Evolutionary conservation across 2,113 vertebrate genomes (phyloP).

Genomic region (Rhodinocichla rosea): DNA sequence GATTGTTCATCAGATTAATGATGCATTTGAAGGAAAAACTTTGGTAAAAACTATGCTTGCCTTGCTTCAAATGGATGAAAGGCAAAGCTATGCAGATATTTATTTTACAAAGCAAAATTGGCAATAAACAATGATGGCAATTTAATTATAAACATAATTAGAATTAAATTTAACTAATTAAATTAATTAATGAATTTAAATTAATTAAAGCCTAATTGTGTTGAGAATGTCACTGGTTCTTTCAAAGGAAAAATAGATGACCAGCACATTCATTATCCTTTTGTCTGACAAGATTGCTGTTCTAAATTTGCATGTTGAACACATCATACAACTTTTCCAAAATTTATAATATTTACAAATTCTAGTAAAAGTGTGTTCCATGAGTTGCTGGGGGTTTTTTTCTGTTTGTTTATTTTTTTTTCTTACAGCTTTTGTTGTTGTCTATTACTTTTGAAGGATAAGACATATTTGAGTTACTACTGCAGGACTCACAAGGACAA

Average conservation of each 20-base stretch:
- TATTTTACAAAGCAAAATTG: background rate
- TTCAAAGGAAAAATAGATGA: background rate
- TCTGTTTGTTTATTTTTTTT: background rate
- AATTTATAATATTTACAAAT: background rate
- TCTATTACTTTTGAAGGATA: background rate
- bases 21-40: background rate
- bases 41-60: background rate
- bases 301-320: background rate
- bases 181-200: background rate
- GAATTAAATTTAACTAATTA: background rate
- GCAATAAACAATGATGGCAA: background rate
- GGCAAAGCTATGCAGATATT: background rate
- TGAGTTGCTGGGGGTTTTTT: accelerated
- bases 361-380: background rate
- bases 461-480: background rate
- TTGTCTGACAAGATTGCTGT: background rate
- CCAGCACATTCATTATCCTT: background rate
- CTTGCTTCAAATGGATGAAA: background rate
- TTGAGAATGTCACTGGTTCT: background rate
- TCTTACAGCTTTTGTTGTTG: background rate
- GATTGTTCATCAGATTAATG: background rate
- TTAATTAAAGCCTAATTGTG: background rate
- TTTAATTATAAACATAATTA: background rate
- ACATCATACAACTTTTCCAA: background rate
- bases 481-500: background rate